phyloP scores from a whole-genome alignment of 2,113 vertebrate species.

The Crotophaga sulcirostris region DNA sequence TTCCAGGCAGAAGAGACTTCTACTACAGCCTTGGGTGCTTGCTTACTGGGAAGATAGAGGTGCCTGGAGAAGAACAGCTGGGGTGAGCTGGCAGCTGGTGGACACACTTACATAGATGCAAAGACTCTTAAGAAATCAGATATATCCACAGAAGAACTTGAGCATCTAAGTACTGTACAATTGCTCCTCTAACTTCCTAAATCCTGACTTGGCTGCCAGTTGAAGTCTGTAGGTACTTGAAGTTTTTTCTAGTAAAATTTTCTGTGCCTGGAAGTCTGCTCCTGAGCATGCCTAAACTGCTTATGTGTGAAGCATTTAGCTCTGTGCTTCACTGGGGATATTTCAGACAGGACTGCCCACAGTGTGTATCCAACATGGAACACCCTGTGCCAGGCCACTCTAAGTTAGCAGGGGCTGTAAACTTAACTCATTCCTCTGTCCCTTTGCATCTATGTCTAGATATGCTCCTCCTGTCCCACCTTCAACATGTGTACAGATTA shows the following conservation, averaged over 20 bases:
- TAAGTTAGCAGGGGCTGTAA: background rate
- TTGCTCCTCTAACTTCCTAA: background rate
- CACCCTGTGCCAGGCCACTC: background rate
- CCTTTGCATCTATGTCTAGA: background rate
- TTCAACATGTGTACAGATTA: background rate
- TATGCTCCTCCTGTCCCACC: background rate
- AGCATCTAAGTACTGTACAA: background rate
- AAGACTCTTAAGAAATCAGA: background rate
- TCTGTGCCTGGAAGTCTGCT: constrained; percentile 9
- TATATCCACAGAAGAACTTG: background rate
- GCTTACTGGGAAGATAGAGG: background rate
- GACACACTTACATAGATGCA: background rate
- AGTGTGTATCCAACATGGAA: background rate
- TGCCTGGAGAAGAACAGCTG: background rate
- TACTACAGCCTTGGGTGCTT: background rate
- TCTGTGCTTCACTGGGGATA: constrained; percentile 20
- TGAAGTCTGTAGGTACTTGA: constrained; percentile 6
- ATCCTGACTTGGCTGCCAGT: background rate
- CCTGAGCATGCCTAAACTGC: background rate
- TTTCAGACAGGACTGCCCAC: background rate
- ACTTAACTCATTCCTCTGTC: background rate
- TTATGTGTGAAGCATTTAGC: background rate
- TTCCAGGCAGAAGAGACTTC: background rate
- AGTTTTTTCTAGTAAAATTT: background rate
- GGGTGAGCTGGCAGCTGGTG: background rate